Base-by-base conservation (phyloP, 2,113 vertebrate species). In the Nestor notabilis region DNA sequence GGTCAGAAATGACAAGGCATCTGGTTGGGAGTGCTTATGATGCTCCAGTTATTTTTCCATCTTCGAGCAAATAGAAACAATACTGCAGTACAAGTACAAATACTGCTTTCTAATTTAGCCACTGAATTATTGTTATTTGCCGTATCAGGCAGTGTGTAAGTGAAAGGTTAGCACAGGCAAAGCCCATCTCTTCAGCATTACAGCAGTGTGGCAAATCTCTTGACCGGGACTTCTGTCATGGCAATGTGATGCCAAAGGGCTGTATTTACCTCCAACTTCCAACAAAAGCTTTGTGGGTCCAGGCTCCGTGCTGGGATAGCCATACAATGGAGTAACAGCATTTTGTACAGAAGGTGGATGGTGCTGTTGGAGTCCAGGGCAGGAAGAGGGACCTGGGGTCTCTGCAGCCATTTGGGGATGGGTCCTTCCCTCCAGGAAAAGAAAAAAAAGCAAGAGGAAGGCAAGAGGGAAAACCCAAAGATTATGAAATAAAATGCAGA, bases 281-380 rank as follows among this genome's bases (percentile, higher is more conserved):
- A 37, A 41, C 1, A 3, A 28, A 56, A 63, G 44, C 23, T 53
- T 71, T 55, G 41, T 50, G 33, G 43, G 10, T 20, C 46, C 5
- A 0, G 39, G 27, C 37, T 75, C 37, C 1, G 2, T 1, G 0
- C 31, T 3, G 4, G 75, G 11, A 35, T 23, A 43, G 17, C 4
- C 31, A 8, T 53, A 35, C n/a, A 9, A 5, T 0, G 5, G 43
- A 81, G 33, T 84, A 49, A 23, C 10, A 15, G 24, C 2, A 0
- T 2, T 44, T 87, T 72, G 35, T 9, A 12, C n/a, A 44, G 24
- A 19, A 74, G 44, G 5, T 2, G 2, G 4, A 43, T 0, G 2
- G 25, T 61, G 17, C 19, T 41, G 27, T 7, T 64, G 35, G 64
- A 85, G 44, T 5, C 31, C 1, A 1, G 28, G 64, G 64, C 58